phyloP scores from a whole-genome alignment of 2,888 invertebrate genomes.

The Griposia aprilina region DNA sequence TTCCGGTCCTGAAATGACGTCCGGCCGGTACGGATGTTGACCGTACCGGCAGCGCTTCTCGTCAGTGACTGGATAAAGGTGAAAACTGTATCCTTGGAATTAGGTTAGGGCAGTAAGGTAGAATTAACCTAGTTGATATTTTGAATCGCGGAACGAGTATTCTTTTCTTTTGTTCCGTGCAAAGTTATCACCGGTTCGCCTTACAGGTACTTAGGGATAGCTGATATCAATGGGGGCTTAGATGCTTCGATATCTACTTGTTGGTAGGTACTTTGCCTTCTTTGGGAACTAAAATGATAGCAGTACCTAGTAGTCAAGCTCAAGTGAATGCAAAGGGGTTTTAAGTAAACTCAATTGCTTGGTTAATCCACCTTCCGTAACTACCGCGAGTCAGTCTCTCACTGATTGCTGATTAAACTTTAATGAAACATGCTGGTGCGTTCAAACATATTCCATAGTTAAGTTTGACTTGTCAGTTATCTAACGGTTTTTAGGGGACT shows the following conservation, averaged over 20 bases:
- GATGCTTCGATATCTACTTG: neutral
- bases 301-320: neutral
- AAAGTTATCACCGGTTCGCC: neutral
- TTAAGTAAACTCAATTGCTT: neutral
- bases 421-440: slow-evolving; percentile 10
- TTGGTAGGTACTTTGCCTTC: neutral
- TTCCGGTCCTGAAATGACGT: slow-evolving; percentile 89
- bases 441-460: slow-evolving; percentile 4
- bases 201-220: neutral
- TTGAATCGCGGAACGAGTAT: slow-evolving; percentile 6
- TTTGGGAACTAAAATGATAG: neutral
- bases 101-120: slow-evolving; percentile 63
- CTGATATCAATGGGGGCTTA: neutral
- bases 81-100: slow-evolving; percentile 65
- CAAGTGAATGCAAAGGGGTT: neutral
- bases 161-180: slow-evolving; percentile 29
- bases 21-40: slow-evolving; percentile 87
- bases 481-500: slow-evolving; percentile 19
- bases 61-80: slow-evolving; percentile 66
- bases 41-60: slow-evolving; percentile 73
- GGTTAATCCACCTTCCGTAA: neutral
- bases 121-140: slow-evolving; percentile 61
- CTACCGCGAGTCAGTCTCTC: neutral
- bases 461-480: slow-evolving; percentile 3
- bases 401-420: slow-evolving; percentile 17